phyloP scores from a whole-genome alignment of 2,888 invertebrate species.

The Tridacna crocea region DNA sequence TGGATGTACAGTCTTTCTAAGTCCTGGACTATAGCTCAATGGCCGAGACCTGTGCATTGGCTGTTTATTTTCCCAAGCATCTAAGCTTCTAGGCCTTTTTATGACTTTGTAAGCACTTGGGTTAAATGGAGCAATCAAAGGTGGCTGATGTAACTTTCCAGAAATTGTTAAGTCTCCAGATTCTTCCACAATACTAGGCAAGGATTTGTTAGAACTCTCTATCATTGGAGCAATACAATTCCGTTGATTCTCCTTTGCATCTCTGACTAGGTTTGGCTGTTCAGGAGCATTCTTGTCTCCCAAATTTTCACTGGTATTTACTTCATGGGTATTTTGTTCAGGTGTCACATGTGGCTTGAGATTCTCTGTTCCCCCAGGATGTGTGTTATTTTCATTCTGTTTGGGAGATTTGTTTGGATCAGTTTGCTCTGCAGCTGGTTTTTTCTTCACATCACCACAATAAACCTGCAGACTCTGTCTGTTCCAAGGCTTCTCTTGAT shows the following conservation, averaged over 20 bases:
- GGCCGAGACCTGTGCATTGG: slow-evolving; percentile 30
- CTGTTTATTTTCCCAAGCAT: slow-evolving; percentile 33
- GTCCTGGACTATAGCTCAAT: slow-evolving; percentile 58
- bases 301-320: neutral
- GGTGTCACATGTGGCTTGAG: neutral
- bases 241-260: slow-evolving; percentile 6
- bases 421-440: neutral
- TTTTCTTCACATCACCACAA: slow-evolving; percentile 51
- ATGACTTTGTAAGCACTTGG: slow-evolving; percentile 38
- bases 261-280: neutral
- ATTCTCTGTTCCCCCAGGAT: slow-evolving; percentile 10
- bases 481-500: slow-evolving; percentile 47
- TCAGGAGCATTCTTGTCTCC: neutral
- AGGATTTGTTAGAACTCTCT: slow-evolving; percentile 44
- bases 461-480: slow-evolving; percentile 55
- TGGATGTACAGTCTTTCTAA: slow-evolving; percentile 54
- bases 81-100: slow-evolving; percentile 53
- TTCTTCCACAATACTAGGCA: slow-evolving; percentile 39
- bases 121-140: slow-evolving; percentile 47
- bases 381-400: slow-evolving; percentile 5
- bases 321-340: neutral
- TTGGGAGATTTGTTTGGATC: neutral
- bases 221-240: slow-evolving; percentile 24
- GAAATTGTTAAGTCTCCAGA: slow-evolving; percentile 15
- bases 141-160: slow-evolving; percentile 33